phyloP scores from a whole-genome alignment of 2,797 vertebrate species.

The Molossus molossus region DNA sequence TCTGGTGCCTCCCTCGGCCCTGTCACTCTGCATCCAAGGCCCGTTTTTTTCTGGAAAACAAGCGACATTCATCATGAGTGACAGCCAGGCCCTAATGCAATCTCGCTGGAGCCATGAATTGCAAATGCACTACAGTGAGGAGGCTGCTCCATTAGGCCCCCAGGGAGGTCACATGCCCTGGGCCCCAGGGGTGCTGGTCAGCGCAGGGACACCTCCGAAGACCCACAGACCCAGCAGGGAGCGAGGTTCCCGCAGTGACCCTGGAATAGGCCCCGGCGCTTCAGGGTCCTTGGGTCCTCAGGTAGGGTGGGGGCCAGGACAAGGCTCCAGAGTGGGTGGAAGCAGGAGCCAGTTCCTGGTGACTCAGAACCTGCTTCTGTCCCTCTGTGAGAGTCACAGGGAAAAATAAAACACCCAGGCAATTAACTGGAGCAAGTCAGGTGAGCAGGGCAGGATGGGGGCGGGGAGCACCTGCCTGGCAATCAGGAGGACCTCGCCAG shows the following conservation, averaged over 20 bases:
- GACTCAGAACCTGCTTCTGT: constrained; percentile 69
- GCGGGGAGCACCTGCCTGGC: not conserved
- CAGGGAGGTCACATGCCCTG: constrained; percentile 91
- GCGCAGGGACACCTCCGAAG: not conserved
- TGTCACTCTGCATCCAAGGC: constrained; percentile 97
- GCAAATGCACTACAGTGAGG: constrained; percentile 94
- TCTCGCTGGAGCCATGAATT: constrained; percentile 98
- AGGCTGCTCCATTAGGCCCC: constrained; percentile 96
- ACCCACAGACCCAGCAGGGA: not conserved
- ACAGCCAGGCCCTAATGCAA: constrained; percentile 99
- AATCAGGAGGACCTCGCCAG: not conserved
- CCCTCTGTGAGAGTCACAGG: constrained; percentile 41
- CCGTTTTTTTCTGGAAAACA: constrained; percentile 97
- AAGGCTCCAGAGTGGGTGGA: constrained; percentile 59
- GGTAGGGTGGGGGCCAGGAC: not conserved
- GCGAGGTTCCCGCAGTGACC: not conserved
- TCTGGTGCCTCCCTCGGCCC: constrained; percentile 85
- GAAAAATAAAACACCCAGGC: not conserved
- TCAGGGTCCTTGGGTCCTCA: not conserved
- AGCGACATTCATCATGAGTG: constrained; percentile 98
- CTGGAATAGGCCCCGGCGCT: not conserved
- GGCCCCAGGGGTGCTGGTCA: constrained; percentile 72
- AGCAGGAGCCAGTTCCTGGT: constrained; percentile 1
- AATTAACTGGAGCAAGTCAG: constrained; percentile 57
- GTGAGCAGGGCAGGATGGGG: constrained; percentile 7